Percentiles rank a stretch among this genome's conserved stretches.
Evolutionary conservation across 2,888 invertebrate species (phyloP).

Genomic region (Mythimna vitellina): DNA sequence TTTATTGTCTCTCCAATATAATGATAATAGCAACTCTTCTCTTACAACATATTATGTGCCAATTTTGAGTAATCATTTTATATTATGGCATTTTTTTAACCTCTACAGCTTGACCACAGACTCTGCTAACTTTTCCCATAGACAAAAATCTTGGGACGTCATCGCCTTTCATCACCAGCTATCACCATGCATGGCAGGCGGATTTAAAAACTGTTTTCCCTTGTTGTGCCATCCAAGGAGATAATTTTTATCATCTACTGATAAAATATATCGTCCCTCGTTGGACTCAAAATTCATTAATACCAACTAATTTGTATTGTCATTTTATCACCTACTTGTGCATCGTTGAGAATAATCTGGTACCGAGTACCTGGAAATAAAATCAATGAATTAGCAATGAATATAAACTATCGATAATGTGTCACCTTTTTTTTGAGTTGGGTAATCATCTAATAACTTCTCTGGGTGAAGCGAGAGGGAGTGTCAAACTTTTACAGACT

Average conservation of each 20-base stretch:
- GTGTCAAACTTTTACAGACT: too few species aligned
- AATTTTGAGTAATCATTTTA: conserved; percentile 17
- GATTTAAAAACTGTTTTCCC: background rate
- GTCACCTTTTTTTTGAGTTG: background rate
- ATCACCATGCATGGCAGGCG: background rate
- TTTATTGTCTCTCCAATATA: conserved; percentile 12
- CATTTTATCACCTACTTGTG: conserved; percentile 60
- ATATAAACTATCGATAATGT: background rate
- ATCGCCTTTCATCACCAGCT: background rate
- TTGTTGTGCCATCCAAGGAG: conserved; percentile 23
- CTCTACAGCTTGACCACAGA: conserved; percentile 18
- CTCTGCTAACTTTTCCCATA: conserved; percentile 7
- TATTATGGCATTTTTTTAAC: conserved; percentile 13
- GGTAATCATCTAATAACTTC: too few species aligned
- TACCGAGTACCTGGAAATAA: conserved; percentile 51
- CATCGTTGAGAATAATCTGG: conserved; percentile 36
- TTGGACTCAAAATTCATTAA: conserved; percentile 19
- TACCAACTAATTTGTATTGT: conserved; percentile 59
- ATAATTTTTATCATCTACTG: conserved; percentile 17
- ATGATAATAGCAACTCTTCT: conserved; percentile 18
- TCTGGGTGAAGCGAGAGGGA: too few species aligned
- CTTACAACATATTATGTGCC: conserved; percentile 16
- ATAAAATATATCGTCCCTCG: background rate
- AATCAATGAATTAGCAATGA: background rate
- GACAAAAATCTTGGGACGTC: conserved; percentile 21